A percentile compares a stretch with the other conserved stretches of the same genome.
Conservation (phyloP, 2,113 vertebrate genomes). For the Elgaria multicarinata region DNA sequence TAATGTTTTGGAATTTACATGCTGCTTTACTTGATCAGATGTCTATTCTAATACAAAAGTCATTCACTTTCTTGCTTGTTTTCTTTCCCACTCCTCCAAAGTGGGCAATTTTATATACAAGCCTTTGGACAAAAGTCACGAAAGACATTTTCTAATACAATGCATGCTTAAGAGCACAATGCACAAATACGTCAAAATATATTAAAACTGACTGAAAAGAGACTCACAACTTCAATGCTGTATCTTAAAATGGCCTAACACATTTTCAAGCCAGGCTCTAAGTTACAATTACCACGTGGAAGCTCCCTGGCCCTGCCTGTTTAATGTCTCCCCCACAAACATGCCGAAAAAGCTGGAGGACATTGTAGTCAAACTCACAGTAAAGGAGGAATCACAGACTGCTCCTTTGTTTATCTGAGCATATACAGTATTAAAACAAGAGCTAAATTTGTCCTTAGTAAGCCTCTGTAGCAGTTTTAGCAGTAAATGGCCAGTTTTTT, state of each 20-base stretch:
- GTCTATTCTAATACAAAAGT: constrained; percentile 30
- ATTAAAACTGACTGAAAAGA: not conserved
- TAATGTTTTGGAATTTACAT: constrained; percentile 54
- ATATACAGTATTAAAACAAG: too few relatives aligned
- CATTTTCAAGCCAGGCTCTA: not conserved
- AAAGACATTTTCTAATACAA: not conserved
- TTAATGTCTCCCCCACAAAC: not conserved
- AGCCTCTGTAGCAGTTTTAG: too few relatives aligned
- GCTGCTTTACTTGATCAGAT: constrained; percentile 51
- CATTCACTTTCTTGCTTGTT: constrained; percentile 8
- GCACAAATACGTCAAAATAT: not conserved
- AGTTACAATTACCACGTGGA: not conserved
- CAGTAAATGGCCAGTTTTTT: too few relatives aligned
- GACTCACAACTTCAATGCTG: not conserved
- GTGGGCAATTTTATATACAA: not conserved
- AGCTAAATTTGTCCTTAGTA: too few relatives aligned
- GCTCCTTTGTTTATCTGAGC: too few relatives aligned
- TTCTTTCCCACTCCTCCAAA: constrained; percentile 20
- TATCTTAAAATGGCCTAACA: not conserved
- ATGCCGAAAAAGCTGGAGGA: not conserved
- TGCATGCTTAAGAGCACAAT: not conserved
- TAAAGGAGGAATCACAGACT: too few relatives aligned
- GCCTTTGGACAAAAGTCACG: constrained; percentile 34
- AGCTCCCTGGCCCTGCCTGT: not conserved
- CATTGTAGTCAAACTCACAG: not conserved